Evolutionary conservation across 1,140 invertebrate genomes (phyloP).

Genomic region (Tetramorium simillimum): DNA sequence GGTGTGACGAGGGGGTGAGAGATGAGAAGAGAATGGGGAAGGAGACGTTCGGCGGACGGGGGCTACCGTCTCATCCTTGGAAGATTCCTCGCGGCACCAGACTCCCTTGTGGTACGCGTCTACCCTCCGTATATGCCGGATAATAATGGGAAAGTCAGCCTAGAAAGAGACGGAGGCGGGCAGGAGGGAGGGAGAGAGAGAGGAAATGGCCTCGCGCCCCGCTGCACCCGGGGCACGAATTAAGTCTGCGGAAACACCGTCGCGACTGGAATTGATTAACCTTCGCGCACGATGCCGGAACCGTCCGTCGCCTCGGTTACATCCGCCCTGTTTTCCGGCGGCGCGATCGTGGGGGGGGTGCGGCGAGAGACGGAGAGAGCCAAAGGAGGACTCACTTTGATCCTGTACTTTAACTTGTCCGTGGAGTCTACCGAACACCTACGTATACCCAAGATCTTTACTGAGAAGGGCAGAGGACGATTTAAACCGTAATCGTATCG

Average conservation of each 20-base stretch:
- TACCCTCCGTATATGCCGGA: slow-evolving; percentile 66
- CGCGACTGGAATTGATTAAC: slow-evolving; percentile 74
- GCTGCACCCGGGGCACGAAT: slow-evolving; percentile 63
- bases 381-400: slow-evolving; percentile 12
- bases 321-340: slow-evolving; percentile 30
- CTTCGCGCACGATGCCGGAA: slow-evolving; percentile 47
- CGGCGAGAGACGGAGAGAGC: not conserved
- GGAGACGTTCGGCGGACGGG: slow-evolving; percentile 22
- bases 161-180: not conserved
- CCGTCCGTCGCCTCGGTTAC: slow-evolving; percentile 35
- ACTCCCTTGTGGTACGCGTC: slow-evolving; percentile 70
- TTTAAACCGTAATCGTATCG: not conserved
- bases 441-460: not conserved
- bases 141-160: slow-evolving; percentile 73
- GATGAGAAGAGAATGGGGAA: not conserved
- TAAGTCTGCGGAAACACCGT: slow-evolving; percentile 73
- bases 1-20: not conserved
- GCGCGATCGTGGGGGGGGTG: not conserved
- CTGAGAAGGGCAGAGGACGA: not conserved
- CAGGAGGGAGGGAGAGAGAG: not conserved
- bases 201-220: slow-evolving; percentile 19
- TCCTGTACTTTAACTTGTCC: slow-evolving; percentile 23
- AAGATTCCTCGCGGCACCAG: slow-evolving; percentile 70
- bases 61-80: slow-evolving; percentile 67
- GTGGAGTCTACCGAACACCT: not conserved